phyloP scores from a whole-genome alignment of 2,888 invertebrate genomes.

The Heliconius erato region DNA sequence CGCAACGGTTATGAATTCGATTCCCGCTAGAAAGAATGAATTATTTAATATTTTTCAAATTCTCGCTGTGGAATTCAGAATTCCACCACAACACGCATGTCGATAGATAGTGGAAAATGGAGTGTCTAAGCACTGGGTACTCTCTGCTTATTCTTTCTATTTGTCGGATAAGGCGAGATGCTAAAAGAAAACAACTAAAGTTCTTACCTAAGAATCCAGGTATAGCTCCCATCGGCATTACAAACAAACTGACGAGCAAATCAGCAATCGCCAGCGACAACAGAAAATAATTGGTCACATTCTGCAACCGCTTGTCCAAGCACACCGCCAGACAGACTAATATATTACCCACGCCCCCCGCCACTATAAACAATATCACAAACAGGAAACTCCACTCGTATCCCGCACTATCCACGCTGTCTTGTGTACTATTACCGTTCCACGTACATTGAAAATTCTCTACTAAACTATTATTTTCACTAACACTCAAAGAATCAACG shows the following conservation, averaged over 20 bases:
- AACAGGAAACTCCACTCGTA: slow-evolving; percentile 94
- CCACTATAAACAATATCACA: slow-evolving; percentile 93
- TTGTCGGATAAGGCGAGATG: too few species aligned
- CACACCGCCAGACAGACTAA: slow-evolving; percentile 97
- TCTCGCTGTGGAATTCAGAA: too few species aligned
- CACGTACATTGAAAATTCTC: slow-evolving; percentile 77
- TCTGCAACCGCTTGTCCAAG: slow-evolving; percentile 95
- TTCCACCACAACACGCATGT: too few species aligned
- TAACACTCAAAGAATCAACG: slow-evolving; percentile 63
- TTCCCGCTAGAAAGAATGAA: too few species aligned
- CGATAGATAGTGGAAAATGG: too few species aligned
- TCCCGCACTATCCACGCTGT: slow-evolving; percentile 59
- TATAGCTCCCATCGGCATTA: slow-evolving; percentile 98
- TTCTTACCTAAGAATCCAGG: slow-evolving; percentile 96
- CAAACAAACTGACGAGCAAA: slow-evolving; percentile 95
- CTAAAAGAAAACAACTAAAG: not conserved
- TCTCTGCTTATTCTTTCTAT: too few species aligned
- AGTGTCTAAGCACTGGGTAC: too few species aligned
- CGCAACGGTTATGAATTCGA: too few species aligned
- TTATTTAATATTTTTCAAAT: too few species aligned
- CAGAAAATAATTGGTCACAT: slow-evolving; percentile 98
- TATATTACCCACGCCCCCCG: slow-evolving; percentile 96
- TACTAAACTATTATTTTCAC: slow-evolving; percentile 56
- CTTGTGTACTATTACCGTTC: slow-evolving; percentile 66
- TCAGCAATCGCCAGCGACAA: slow-evolving; percentile 97